Evolutionary conservation across 2,797 vertebrate genomes (phyloP).

Genomic region (Poeciliopsis gracilis): DNA sequence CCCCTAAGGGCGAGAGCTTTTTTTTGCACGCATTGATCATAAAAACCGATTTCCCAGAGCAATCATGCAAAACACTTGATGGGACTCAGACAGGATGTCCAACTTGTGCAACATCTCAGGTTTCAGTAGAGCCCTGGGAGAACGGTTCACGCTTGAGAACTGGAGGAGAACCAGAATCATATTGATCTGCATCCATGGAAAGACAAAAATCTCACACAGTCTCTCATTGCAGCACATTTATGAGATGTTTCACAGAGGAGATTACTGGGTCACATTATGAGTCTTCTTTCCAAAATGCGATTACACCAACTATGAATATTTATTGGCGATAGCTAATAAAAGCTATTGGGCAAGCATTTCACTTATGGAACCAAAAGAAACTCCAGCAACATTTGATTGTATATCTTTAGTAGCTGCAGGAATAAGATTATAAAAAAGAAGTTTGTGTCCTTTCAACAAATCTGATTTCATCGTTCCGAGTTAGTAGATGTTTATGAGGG

Average conservation of each 20-base stretch:
- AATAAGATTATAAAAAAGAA: conserved; percentile 44
- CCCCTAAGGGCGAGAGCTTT: conserved; percentile 29
- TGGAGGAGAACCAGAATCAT: conserved; percentile 31
- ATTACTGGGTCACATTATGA: conserved; percentile 13
- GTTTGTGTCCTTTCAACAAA: conserved; percentile 58
- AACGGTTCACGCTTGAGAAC: conserved; percentile 8
- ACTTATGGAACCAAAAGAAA: conserved; percentile 10
- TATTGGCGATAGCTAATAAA: not conserved
- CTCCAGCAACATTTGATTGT: conserved; percentile 10
- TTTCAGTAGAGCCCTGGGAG: conserved; percentile 48
- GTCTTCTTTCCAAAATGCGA: conserved; percentile 15
- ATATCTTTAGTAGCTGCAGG: conserved; percentile 28
- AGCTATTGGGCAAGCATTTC: not conserved
- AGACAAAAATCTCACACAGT: conserved; percentile 14
- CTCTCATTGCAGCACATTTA: not conserved
- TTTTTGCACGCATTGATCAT: conserved; percentile 48
- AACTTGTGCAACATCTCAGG: conserved; percentile 41
- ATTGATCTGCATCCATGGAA: conserved; percentile 8
- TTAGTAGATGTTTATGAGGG: conserved; percentile 63
- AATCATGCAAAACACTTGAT: conserved; percentile 11
- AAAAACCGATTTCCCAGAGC: conserved; percentile 47
- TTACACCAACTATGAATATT: conserved; percentile 24
- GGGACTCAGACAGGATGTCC: conserved; percentile 16
- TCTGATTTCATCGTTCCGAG: conserved; percentile 55
- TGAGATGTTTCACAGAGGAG: not conserved